Evolutionary conservation across 2,888 invertebrate species (phyloP).

Genomic region (Steinernema scapterisci): DNA sequence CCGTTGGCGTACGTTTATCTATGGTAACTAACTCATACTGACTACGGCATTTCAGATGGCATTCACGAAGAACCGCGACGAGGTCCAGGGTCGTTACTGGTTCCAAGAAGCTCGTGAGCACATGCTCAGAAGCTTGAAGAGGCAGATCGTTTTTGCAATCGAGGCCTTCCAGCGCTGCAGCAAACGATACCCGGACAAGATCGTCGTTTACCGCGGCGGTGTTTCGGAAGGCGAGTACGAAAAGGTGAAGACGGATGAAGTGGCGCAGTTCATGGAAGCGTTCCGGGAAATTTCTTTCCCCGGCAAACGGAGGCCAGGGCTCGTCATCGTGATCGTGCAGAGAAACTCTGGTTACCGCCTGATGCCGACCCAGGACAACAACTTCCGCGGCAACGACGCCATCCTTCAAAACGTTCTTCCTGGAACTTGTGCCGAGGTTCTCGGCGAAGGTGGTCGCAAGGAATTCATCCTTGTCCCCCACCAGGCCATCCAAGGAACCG

Average conservation of each 20-base stretch:
- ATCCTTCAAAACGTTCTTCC: slow-evolving; percentile 43
- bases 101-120: slow-evolving; percentile 36
- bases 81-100: slow-evolving; percentile 34
- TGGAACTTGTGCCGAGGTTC: slow-evolving; percentile 45
- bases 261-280: not conserved
- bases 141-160: slow-evolving; percentile 32
- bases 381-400: not conserved
- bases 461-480: slow-evolving; percentile 32
- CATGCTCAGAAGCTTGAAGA: slow-evolving; percentile 1
- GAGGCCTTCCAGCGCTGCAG: slow-evolving; percentile 8
- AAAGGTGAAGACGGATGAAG: slow-evolving; percentile 31
- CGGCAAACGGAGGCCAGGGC: slow-evolving; percentile 33
- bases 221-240: slow-evolving; percentile 43
- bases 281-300: not conserved
- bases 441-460: not conserved
- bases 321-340: slow-evolving; percentile 46
- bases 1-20: slow-evolving; percentile 40
- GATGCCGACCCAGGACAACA: slow-evolving; percentile 29
- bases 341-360: slow-evolving; percentile 47
- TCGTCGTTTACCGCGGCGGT: slow-evolving; percentile 44
- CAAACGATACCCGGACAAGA: slow-evolving; percentile 36
- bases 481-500: slow-evolving; percentile 36
- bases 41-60: not conserved
- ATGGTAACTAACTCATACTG: not conserved
- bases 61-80: not conserved